Evolutionary conservation across 2,797 vertebrate genomes (phyloP), one percentile per base, ranked within the genome.

Genomic region (Lutjanus argentimaculatus): DNA sequence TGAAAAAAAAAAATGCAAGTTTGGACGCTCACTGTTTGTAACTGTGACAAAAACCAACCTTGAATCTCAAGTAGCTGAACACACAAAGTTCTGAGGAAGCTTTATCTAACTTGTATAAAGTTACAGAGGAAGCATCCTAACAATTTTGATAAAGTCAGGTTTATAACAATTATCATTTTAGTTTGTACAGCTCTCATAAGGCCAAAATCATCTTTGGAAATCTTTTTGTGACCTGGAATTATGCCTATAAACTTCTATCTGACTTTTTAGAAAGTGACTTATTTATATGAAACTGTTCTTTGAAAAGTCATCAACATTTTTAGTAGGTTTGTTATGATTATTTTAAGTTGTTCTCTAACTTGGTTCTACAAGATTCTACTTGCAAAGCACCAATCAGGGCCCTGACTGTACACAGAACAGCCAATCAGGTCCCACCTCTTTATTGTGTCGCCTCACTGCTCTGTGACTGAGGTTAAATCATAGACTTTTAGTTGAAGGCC

Each of bases 1-100:
- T 74, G n/a, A 25, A 55, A 52, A 55, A 65, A 65, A 81, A 83
- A 79, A 74, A 77, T 61, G 63, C 77, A 79, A 81, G 86, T 89
- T 89, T 86, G 84, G 81, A 85, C 19, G 42, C 77, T 79, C 58
- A 49, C 69, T 80, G 72, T 88, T 87, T 87, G 79, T 83, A 70
- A 82, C 87, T 82, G 67, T 77, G 84, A 91, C 87, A 81, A 88
- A 89, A 87, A 91, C 85, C 72, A 79, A 85, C 79, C 78, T 70
- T 89, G 92, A 91, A 93, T 93, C 72, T 88, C 72, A 91, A 92
- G 85, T 86, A 90, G 89, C 67, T 73, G 48, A 74, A 70, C 83
- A 88, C 61, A 80, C 43, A 79, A 14, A 6, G 40, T 15, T 40
- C 2, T 53, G 16, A 22, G 13, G 2, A 1, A 16, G 49, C 62